phyloP scores from a whole-genome alignment of 2,113 vertebrate genomes.

The Thinocorus orbignyianus region DNA sequence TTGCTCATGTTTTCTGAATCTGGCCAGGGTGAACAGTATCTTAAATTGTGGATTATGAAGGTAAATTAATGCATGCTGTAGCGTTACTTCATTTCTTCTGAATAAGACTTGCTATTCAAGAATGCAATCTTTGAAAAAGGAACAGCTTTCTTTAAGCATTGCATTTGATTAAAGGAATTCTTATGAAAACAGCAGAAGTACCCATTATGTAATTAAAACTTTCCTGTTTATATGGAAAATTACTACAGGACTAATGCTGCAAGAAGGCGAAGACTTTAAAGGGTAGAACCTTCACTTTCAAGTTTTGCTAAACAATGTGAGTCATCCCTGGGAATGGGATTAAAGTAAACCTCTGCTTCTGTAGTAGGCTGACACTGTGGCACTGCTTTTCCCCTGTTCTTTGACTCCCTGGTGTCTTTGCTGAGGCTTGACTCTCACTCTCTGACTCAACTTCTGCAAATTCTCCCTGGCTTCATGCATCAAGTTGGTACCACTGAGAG shows the following conservation, averaged over 20 bases:
- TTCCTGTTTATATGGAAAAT: constrained; percentile 48
- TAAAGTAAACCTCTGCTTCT: constrained; percentile 20
- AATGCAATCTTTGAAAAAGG: not conserved
- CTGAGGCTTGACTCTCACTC: not conserved
- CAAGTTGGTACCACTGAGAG: not conserved
- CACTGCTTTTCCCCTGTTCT: not conserved
- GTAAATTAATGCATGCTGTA: not conserved
- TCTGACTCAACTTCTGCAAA: not conserved
- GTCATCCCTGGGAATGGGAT: constrained; percentile 47
- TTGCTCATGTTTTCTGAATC: not conserved
- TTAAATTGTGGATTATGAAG: not conserved
- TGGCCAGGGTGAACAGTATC: not conserved
- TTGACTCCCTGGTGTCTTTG: not conserved
- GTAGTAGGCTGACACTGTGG: not conserved
- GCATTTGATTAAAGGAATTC: constrained; percentile 17
- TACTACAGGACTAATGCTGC: not conserved
- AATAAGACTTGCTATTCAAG: not conserved
- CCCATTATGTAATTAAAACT: constrained; percentile 47
- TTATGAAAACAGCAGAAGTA: not conserved
- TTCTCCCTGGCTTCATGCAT: not conserved
- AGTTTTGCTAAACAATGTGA: not conserved
- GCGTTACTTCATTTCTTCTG: not conserved
- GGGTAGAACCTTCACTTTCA: constrained; percentile 39
- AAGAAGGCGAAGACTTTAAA: not conserved
- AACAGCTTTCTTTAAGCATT: not conserved